Evolutionary conservation across 1,140 invertebrate genomes (phyloP).

Genomic region (Lepidostoma basale): DNA sequence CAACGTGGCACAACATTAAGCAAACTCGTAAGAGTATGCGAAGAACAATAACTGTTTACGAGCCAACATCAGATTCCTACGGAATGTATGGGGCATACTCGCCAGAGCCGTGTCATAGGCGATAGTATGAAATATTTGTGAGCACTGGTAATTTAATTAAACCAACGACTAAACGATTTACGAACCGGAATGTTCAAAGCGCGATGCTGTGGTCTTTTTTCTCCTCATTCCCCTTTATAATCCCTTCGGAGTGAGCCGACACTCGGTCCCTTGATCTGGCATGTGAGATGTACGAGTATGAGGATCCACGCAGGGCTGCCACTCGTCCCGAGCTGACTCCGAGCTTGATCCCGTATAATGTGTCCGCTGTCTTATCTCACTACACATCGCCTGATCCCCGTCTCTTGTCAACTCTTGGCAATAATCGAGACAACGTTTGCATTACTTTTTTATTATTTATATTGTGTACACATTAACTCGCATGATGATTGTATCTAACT

Average conservation of each 20-base stretch:
- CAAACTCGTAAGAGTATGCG: no score
- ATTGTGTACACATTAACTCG: no score
- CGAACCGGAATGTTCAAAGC: constrained; percentile 28
- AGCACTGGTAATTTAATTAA: constrained; percentile 26
- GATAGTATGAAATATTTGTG: constrained; percentile 12
- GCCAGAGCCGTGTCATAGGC: neutral
- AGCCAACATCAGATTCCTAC: no score
- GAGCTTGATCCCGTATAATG: no score
- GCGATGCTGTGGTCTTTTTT: constrained; percentile 17
- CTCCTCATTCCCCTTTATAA: constrained; percentile 14
- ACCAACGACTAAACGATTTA: constrained; percentile 31
- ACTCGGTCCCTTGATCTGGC: constrained; percentile 44
- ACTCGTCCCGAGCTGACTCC: neutral
- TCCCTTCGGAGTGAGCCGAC: constrained; percentile 41
- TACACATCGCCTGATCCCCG: no score
- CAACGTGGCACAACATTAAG: no score
- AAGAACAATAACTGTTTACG: no score
- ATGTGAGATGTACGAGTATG: constrained; percentile 29
- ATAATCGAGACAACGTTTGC: no score
- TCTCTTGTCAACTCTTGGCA: no score
- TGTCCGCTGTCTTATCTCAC: no score
- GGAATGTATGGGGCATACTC: neutral
- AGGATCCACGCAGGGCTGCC: neutral
- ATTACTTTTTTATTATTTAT: no score
- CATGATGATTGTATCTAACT: no score